Evolutionary conservation across 2,113 vertebrate genomes (phyloP).

Genomic region (Platichthys stellatus): DNA sequence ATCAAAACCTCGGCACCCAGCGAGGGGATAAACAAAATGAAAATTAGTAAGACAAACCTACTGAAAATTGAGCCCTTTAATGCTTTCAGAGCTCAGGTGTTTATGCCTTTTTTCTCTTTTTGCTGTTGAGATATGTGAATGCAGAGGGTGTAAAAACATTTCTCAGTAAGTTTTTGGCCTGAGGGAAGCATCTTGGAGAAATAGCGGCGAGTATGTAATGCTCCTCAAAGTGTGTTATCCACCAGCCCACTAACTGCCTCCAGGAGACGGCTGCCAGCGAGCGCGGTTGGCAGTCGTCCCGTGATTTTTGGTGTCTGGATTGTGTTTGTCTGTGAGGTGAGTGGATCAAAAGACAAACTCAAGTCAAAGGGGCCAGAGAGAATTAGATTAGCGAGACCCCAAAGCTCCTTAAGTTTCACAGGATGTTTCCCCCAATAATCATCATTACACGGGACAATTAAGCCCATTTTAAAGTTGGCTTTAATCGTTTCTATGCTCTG

Average conservation of each 20-base stretch:
- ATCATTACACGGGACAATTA: background rate
- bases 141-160: constrained; percentile 35
- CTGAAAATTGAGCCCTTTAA: constrained; percentile 7
- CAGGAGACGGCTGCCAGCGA: constrained; percentile 60
- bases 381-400: background rate
- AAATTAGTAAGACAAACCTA: background rate
- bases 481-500: background rate
- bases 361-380: constrained; percentile 35
- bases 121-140: constrained; percentile 26
- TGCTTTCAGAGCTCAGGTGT: background rate
- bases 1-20: constrained; percentile 13
- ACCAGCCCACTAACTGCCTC: constrained; percentile 68
- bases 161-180: constrained; percentile 51
- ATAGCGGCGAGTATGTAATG: constrained; percentile 54
- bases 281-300: constrained; percentile 47
- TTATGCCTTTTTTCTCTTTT: constrained; percentile 11
- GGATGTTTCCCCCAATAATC: constrained; percentile 1
- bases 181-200: constrained; percentile 51
- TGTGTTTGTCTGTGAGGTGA: constrained; percentile 47
- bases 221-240: constrained; percentile 69
- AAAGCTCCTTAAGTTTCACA: background rate
- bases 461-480: constrained; percentile 19
- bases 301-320: constrained; percentile 52
- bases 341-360: constrained; percentile 52
- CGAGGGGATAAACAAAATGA: background rate